A percentile compares a stretch with the other conserved stretches of the same genome.
These are phyloP conservation scores for Tinea semifulvella DNA, from an alignment of 2,888 invertebrate species.

Conservation along the genomic window DNA sequence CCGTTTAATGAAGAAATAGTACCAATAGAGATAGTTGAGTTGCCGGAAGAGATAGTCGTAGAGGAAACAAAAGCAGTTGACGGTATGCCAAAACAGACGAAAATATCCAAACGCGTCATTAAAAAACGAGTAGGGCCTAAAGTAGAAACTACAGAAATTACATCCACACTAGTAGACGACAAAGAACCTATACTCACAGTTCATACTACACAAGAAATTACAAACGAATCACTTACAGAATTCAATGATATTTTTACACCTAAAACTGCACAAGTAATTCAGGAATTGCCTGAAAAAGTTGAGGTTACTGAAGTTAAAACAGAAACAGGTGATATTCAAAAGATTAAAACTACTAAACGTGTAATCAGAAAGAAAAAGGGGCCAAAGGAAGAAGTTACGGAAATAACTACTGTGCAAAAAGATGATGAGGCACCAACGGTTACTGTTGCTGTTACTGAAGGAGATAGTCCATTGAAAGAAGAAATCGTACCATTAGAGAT, in stretches of 20 bases:
- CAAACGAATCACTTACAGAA: constrained; percentile 18
- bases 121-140: constrained; percentile 48
- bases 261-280: constrained; percentile 16
- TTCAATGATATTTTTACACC: constrained; percentile 3
- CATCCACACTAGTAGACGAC: constrained; percentile 26
- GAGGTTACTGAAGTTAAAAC: constrained; percentile 29
- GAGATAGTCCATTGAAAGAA: constrained; percentile 22
- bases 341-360: constrained; percentile 26
- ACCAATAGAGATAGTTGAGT: constrained; percentile 25
- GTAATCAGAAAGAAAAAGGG: constrained; percentile 30
- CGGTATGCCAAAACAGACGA: constrained; percentile 34
- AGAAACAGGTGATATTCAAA: constrained; percentile 22
- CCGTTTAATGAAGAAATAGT: constrained; percentile 21
- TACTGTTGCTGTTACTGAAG: constrained; percentile 24
- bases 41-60: constrained; percentile 38
- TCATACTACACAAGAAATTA: constrained; percentile 20
- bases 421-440: constrained; percentile 26
- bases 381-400: constrained; percentile 32
- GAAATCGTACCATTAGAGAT: constrained; percentile 13
- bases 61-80: constrained; percentile 40
- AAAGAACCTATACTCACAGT: constrained; percentile 35
- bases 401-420: constrained; percentile 32
- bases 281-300: constrained; percentile 39
- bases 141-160: constrained; percentile 44
- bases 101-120: constrained; percentile 46